Evolutionary conservation across 2,888 invertebrate genomes (phyloP).

Genomic region (Ectemnius lituratus): DNA sequence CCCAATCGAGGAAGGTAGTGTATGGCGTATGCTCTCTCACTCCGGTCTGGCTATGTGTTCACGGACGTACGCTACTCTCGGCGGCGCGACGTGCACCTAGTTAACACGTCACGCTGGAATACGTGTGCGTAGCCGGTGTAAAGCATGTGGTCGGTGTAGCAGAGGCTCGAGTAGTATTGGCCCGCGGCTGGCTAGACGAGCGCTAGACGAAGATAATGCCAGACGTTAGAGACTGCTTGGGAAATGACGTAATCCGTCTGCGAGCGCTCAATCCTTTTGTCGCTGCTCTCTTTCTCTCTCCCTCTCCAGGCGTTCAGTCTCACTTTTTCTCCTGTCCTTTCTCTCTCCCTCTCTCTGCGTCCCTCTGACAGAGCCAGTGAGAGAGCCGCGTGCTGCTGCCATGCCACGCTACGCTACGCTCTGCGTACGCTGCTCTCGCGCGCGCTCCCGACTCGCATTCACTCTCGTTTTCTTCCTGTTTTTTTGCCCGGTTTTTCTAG

Average conservation of each 20-base stretch:
- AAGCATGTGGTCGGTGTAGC: slow-evolving; percentile 26
- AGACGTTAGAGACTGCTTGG: slow-evolving; percentile 67
- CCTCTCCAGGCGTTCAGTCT: not conserved
- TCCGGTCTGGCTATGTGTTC: slow-evolving; percentile 18
- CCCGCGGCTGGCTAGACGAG: slow-evolving; percentile 71
- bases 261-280: slow-evolving; percentile 65
- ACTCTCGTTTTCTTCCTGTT: slow-evolving; percentile 52
- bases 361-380: no score
- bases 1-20: not conserved
- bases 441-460: slow-evolving; percentile 30
- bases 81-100: slow-evolving; percentile 46
- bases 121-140: slow-evolving; percentile 28
- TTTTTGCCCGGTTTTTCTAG: slow-evolving; percentile 53
- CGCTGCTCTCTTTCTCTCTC: slow-evolving; percentile 47
- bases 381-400: slow-evolving; percentile 21
- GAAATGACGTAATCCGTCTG: slow-evolving; percentile 71
- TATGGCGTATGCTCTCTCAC: not conserved
- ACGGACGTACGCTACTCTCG: slow-evolving; percentile 21
- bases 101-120: slow-evolving; percentile 43
- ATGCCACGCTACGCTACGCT: slow-evolving; percentile 9
- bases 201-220: slow-evolving; percentile 73
- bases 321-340: no score
- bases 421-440: slow-evolving; percentile 1
- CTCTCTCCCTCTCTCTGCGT: no score
- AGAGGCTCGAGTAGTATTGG: slow-evolving; percentile 35